A percentile compares a stretch with the other conserved stretches of the same genome.
These are phyloP conservation scores for Mormyrops boulengeri DNA, from an alignment of 2,797 vertebrate genomes.

Conservation along the genomic window DNA sequence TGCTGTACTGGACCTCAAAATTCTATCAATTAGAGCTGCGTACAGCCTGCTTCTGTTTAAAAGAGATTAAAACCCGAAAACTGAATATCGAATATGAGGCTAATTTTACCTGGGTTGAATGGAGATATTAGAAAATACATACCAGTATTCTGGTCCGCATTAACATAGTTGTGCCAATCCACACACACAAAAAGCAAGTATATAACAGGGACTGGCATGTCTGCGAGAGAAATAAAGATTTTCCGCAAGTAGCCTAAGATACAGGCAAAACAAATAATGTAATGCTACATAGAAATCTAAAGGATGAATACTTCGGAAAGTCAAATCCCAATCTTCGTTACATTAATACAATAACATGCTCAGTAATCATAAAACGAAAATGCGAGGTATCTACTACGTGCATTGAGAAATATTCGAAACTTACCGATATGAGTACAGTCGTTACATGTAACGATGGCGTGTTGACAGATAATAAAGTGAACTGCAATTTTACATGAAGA, in stretches of 20 bases:
- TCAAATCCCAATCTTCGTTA: background rate
- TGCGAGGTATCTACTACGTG: background rate
- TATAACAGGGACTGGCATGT: background rate
- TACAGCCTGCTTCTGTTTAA: background rate
- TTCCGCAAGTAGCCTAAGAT: background rate
- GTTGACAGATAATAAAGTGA: background rate
- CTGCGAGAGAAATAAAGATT: background rate
- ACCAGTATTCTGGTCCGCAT: background rate
- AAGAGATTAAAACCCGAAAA: background rate
- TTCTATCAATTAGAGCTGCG: background rate
- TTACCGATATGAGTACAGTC: background rate
- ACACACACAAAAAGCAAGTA: background rate
- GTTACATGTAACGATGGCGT: background rate
- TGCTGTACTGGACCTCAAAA: background rate
- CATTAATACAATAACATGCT: background rate
- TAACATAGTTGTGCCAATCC: background rate
- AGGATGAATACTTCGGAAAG: background rate
- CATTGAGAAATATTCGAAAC: background rate
- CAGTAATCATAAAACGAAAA: background rate
- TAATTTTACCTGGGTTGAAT: background rate
- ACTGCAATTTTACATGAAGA: background rate
- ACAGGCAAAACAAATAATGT: background rate
- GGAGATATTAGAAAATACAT: background rate
- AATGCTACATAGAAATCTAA: background rate
- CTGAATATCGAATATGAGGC: background rate